Evolutionary conservation across 1,140 invertebrate species (phyloP), one percentile per base, ranked within the genome.

Genomic region (Babylonia areolata): DNA sequence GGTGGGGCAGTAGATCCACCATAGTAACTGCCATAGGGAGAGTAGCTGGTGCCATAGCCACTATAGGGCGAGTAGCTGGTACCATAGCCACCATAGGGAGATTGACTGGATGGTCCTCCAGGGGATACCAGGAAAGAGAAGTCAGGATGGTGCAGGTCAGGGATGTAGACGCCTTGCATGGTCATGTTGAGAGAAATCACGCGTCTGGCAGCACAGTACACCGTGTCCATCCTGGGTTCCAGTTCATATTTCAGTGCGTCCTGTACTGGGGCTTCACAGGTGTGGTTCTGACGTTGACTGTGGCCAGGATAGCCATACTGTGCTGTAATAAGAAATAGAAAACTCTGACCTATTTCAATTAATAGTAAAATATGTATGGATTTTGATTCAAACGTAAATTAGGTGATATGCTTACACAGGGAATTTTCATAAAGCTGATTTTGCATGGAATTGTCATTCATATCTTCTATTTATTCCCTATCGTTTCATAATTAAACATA

Each of bases 141-240:
- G 69, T 73, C 69, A 23, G 69, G 69, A 35, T 73, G 69, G 20
- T 15, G 20, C 28, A 73, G 69, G 69, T 73, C 31, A 73, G 69
- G 69, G 20, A 73, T 35, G 17, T 33, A 37, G 31, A 37, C 33
- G 20, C 33, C 31, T 5, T 37, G 31, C 69, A 73, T 9, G 69
- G 69, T 73, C 3, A 6, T 35, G 69, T 73, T 73, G 69, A 73
- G 69, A 6, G 69, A 73, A 6, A 5, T 6, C 5, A 73, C 69
- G 33, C 69, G 69, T 73, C 69, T 73, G 69, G 69, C 69, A 37
- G 69, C 69, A 37, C 69, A 73, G 69, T 73, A 73, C 69, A 73
- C 69, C 28, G 17, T 73, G 3, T 73, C 69, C 69, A 35, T 73
- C 31, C 23, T 73, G 69, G 69, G 69, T 23, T 73, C 69, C 69